A percentile compares a stretch with the other conserved stretches of the same genome.
phyloP scores from a whole-genome alignment of 30 jellyfish, hydroid and myxozoan species.

The Mastigias papua region DNA sequence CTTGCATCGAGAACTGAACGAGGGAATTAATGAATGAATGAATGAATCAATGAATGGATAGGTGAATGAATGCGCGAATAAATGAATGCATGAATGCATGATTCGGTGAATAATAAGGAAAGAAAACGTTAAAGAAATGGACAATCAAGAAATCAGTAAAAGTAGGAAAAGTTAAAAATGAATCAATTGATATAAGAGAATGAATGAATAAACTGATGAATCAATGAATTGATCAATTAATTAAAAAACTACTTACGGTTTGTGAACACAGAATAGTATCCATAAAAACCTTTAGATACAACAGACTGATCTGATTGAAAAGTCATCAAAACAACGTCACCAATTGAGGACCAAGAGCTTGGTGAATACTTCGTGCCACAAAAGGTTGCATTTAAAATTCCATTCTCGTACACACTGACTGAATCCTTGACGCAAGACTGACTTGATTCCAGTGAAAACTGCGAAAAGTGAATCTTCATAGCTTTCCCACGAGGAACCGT shows the following conservation, averaged over 20 bases:
- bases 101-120: too few species aligned
- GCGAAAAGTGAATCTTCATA: neutral
- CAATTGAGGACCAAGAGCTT: conserved; percentile 1
- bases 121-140: too few species aligned
- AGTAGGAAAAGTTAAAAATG: too few species aligned
- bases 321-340: neutral
- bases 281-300: neutral
- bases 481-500: neutral
- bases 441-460: neutral
- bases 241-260: neutral
- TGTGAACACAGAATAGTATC: neutral
- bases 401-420: conserved; percentile 3
- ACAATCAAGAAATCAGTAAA: too few species aligned
- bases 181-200: too few species aligned
- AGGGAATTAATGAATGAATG: too few species aligned
- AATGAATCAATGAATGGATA: too few species aligned
- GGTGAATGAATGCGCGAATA: too few species aligned
- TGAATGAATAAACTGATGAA: too few species aligned
- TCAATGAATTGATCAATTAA: too few species aligned
- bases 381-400: neutral
- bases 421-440: neutral
- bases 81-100: too few species aligned
- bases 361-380: neutral
- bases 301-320: conserved; percentile 6
- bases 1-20: too few species aligned